phyloP scores from a whole-genome alignment of 2,797 vertebrate genomes.

The Mormyrops boulengeri region DNA sequence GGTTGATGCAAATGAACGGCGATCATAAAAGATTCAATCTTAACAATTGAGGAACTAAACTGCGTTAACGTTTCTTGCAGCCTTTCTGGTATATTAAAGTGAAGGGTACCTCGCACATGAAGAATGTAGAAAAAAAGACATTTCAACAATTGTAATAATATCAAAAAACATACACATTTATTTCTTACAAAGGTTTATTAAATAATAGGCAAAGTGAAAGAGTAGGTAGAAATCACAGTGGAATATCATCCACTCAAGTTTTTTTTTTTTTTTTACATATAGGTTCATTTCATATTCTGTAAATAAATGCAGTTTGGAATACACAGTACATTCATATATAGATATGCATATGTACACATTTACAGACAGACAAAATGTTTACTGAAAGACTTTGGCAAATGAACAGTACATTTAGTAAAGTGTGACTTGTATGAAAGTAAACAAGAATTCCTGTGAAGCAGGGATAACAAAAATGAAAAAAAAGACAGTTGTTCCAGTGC shows the following conservation, averaged over 20 bases:
- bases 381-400: slow-evolving; percentile 67
- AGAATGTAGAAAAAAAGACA: slow-evolving; percentile 40
- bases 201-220: slow-evolving; percentile 57
- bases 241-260: slow-evolving; percentile 62
- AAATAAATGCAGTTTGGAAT: slow-evolving; percentile 64
- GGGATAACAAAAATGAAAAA: slow-evolving; percentile 42
- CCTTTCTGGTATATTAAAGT: not conserved
- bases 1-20: not conserved
- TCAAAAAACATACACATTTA: slow-evolving; percentile 18
- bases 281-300: slow-evolving; percentile 55
- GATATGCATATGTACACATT: slow-evolving; percentile 66
- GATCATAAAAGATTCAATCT: not conserved
- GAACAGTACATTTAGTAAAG: slow-evolving; percentile 56
- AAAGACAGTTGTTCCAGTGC: slow-evolving; percentile 64
- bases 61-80: slow-evolving; percentile 39
- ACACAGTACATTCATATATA: slow-evolving; percentile 67
- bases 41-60: slow-evolving; percentile 35
- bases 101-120: not conserved
- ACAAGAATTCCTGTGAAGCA: slow-evolving; percentile 49
- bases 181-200: slow-evolving; percentile 58
- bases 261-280: slow-evolving; percentile 43
- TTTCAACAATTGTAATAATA: slow-evolving; percentile 31
- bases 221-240: slow-evolving; percentile 68
- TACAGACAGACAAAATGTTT: slow-evolving; percentile 51
- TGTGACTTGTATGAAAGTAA: slow-evolving; percentile 57